Evolutionary conservation across 2,113 vertebrate species (phyloP), one percentile per base, ranked within the genome.

Genomic region (Stictonetta naevosa): DNA sequence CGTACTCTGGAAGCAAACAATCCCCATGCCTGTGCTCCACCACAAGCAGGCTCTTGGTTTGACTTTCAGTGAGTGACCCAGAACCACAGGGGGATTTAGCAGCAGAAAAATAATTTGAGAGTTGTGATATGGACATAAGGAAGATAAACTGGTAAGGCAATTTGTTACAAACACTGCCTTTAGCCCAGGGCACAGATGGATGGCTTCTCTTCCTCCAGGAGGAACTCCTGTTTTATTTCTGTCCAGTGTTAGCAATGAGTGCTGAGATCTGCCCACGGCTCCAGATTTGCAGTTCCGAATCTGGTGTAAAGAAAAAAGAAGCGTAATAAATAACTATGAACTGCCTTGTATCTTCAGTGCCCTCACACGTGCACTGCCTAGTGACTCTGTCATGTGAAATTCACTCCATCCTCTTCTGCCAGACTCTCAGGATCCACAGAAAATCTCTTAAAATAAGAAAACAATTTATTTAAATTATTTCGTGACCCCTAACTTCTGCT

Each of bases 21-120:
- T 40, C 46, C 52, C 64, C 0, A 8, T 63, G 69, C 53, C 85
- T 75, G 60, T 67, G 76, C 90, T 94, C 88, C 83, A 40, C 88
- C 92, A 82, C 58, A 11, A 31, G 77, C 75, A 91, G 83, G 72
- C 52, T 71, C 86, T 69, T 0, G 1, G 60, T 67, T 82, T 82
- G 92, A 75, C 86, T 96, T 94, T 44, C 80, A 86, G 0, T 68
- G 88, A 68, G 56, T 78, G 93, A 92, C 76, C 93, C 90, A 62
- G 90, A 84, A 78, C 88, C 87, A 83, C 86, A 40, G 56, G 29
- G 69, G 88, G 80, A 75, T 82, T 96, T 68, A 91, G 66, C 64
- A 72, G 80, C 40, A 84, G 91, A 66, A 93, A 92, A 96, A 86
- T 72, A 81, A 89, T 85, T 83, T 81, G 33, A 44, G 86, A 84